A percentile compares a stretch with the other conserved stretches of the same genome.
Evolutionary conservation across 2,113 vertebrate species (phyloP).

Genomic region (Tapirus terrestris): DNA sequence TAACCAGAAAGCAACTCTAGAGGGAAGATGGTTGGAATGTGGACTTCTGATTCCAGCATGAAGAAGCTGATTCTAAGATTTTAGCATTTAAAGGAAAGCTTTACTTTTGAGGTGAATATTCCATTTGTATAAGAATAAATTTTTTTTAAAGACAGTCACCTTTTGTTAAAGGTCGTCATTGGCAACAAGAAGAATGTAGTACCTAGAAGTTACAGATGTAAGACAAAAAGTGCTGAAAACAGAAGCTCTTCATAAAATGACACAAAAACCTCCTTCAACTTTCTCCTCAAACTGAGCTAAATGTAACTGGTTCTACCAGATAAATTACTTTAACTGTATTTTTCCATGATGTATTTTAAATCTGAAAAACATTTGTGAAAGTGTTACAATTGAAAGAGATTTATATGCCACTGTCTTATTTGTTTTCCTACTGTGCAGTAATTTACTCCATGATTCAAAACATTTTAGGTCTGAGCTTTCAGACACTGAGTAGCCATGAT

Average conservation of each 20-base stretch:
- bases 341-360: slow-evolving; percentile 35
- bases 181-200: slow-evolving; percentile 20
- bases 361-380: slow-evolving; percentile 6
- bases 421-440: not conserved
- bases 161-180: slow-evolving; percentile 33
- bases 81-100: slow-evolving; percentile 16
- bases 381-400: not conserved
- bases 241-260: not conserved
- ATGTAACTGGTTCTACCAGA: not conserved
- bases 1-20: not conserved
- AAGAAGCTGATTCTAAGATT: slow-evolving; percentile 45
- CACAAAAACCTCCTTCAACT: not conserved
- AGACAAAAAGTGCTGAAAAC: slow-evolving; percentile 8
- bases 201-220: slow-evolving; percentile 27
- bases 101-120: slow-evolving; percentile 57
- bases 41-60: not conserved
- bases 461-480: not conserved
- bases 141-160: not conserved
- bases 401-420: not conserved
- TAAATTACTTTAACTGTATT: not conserved
- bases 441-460: not conserved
- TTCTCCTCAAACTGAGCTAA: not conserved
- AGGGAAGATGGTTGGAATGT: not conserved
- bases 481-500: not conserved
- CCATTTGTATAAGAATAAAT: slow-evolving; percentile 50